Percentiles rank a stretch among this genome's conserved stretches.
These are phyloP conservation scores for Macrophya annulata DNA, from an alignment of 2,888 invertebrate species.

Conservation along the genomic window DNA sequence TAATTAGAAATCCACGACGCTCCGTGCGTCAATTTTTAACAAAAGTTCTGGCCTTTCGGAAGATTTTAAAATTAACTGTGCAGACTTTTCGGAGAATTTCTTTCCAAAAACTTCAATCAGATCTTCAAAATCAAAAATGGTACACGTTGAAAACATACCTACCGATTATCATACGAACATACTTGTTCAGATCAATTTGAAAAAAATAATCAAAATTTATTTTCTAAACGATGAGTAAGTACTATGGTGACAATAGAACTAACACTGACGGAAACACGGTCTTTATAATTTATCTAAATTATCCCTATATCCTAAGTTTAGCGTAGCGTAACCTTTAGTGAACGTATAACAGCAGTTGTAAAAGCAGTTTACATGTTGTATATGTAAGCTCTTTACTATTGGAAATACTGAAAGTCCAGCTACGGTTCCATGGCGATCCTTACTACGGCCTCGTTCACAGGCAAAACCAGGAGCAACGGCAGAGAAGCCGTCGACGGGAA, in stretches of 20 bases:
- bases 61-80: no score
- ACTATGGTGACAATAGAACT: background rate
- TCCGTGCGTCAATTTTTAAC: no score
- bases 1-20: no score
- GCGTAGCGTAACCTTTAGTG: constrained; percentile 42
- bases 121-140: no score
- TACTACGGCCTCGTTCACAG: constrained; percentile 51
- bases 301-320: background rate
- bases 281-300: background rate
- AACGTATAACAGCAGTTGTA: constrained; percentile 36
- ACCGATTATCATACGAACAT: no score
- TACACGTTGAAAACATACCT: no score
- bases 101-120: no score
- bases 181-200: no score
- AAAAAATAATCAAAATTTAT: no score
- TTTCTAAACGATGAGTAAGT: background rate
- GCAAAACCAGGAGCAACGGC: constrained; percentile 42
- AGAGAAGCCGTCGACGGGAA: constrained; percentile 70
- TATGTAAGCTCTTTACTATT: constrained; percentile 31
- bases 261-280: background rate
- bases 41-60: no score
- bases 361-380: constrained; percentile 3
- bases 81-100: no score
- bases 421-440: constrained; percentile 6
- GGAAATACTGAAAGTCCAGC: constrained; percentile 34